These are phyloP conservation scores for Leptothorax acervorum DNA, from an alignment of 2,888 invertebrate species.

Conservation along the genomic window DNA sequence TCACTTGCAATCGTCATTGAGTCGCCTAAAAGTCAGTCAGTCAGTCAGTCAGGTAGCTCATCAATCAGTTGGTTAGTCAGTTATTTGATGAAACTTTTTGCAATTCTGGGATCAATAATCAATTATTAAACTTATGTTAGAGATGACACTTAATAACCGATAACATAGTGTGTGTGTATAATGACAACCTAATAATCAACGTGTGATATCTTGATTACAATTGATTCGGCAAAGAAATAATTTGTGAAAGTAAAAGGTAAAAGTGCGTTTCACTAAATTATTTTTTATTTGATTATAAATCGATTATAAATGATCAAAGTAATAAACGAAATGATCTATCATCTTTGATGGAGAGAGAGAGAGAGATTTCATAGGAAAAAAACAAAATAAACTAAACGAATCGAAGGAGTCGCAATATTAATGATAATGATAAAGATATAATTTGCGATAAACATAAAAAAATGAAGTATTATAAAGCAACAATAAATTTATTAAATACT, in stretches of 20 bases:
- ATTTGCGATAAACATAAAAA: background rate
- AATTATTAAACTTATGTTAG: background rate
- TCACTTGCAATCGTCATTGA: constrained; percentile 49
- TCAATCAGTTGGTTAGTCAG: constrained; percentile 50
- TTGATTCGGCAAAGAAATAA: background rate
- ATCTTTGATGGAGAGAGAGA: background rate
- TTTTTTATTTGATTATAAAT: background rate
- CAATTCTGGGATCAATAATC: background rate
- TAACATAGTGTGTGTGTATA: background rate
- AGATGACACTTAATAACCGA: background rate
- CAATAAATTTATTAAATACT: background rate
- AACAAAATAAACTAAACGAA: background rate
- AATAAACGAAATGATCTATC: background rate
- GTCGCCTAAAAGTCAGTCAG: constrained; percentile 51
- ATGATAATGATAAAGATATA: background rate
- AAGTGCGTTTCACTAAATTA: background rate
- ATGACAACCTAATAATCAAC: background rate
- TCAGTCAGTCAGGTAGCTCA: constrained; percentile 64
- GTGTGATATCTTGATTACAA: background rate
- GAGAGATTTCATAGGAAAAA: background rate
- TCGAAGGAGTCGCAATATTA: background rate
- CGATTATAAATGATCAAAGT: background rate
- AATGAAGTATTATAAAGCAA: background rate
- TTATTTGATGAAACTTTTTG: constrained; percentile 40
- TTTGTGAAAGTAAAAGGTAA: background rate